Evolutionary conservation across 2,113 vertebrate genomes (phyloP).

Genomic region (Thalassoma bifasciatum): DNA sequence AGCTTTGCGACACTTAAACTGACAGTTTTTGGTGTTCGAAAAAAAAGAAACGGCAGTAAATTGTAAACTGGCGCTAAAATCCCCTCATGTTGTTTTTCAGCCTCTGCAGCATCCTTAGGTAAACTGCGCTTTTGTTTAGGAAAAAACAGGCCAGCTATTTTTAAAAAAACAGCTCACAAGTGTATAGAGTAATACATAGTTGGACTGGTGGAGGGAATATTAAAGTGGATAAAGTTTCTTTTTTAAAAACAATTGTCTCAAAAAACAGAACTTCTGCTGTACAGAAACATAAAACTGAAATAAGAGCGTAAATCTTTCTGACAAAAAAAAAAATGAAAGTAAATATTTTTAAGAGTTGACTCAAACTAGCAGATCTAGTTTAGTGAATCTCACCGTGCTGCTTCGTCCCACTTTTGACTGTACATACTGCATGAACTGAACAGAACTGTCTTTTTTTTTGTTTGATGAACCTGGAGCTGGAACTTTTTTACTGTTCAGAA

Average conservation of each 20-base stretch:
- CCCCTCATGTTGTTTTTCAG: conserved; percentile 10
- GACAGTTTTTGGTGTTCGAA: neutral
- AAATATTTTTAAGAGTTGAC: conserved; percentile 14
- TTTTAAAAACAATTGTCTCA: neutral
- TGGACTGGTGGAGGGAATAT: neutral
- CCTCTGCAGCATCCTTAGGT: conserved; percentile 24
- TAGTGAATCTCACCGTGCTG: conserved; percentile 31
- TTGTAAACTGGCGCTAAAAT: conserved; percentile 13
- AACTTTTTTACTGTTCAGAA: conserved; percentile 69
- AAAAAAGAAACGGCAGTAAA: neutral
- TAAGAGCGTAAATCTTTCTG: neutral
- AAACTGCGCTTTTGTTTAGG: conserved; percentile 34
- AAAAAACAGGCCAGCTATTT: neutral
- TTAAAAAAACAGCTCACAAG: conserved; percentile 10
- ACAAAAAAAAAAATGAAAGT: neutral
- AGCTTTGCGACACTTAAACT: neutral
- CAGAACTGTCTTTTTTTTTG: conserved; percentile 23
- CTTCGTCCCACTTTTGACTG: conserved; percentile 33
- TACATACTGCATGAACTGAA: conserved; percentile 68
- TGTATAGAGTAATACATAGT: conserved; percentile 44
- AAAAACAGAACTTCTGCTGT: too few relatives aligned
- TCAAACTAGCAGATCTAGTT: conserved; percentile 26
- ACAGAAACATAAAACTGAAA: too few relatives aligned
- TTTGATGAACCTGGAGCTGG: conserved; percentile 48
- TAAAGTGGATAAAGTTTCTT: neutral